phyloP scores from a whole-genome alignment of 2,888 invertebrate species.

The Lingula anatina region DNA sequence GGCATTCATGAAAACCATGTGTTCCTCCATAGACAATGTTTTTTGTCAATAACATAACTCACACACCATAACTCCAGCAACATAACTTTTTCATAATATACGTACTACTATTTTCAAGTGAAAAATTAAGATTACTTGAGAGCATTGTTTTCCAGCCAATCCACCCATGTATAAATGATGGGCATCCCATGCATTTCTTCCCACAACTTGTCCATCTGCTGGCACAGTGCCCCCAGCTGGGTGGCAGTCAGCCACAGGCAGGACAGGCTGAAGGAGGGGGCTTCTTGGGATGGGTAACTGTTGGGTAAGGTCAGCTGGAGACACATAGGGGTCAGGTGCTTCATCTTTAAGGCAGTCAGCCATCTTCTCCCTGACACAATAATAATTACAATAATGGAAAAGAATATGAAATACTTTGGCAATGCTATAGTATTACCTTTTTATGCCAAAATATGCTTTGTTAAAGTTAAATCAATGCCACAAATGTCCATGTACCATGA shows the following conservation, averaged over 20 bases:
- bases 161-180: conserved; percentile 33
- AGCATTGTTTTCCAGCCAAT: conserved; percentile 32
- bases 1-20: too few species aligned
- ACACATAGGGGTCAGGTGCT: conserved; percentile 26
- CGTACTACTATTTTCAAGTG: neutral
- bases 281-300: conserved; percentile 25
- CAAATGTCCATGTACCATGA: too few species aligned
- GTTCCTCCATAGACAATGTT: too few species aligned
- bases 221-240: conserved; percentile 26
- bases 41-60: too few species aligned
- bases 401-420: too few species aligned
- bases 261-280: conserved; percentile 27
- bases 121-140: conserved; percentile 22
- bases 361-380: conserved; percentile 19
- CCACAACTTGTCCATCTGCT: conserved; percentile 30
- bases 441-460: too few species aligned
- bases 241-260: conserved; percentile 26
- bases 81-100: too few species aligned
- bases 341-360: conserved; percentile 20
- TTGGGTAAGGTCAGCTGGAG: conserved; percentile 29
- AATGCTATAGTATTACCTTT: too few species aligned
- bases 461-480: too few species aligned
- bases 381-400: too few species aligned
- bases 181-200: conserved; percentile 21
- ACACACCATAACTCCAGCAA: too few species aligned